Evolutionary conservation across 2,888 invertebrate genomes (phyloP).

Genomic region (Orchesella flavescens): DNA sequence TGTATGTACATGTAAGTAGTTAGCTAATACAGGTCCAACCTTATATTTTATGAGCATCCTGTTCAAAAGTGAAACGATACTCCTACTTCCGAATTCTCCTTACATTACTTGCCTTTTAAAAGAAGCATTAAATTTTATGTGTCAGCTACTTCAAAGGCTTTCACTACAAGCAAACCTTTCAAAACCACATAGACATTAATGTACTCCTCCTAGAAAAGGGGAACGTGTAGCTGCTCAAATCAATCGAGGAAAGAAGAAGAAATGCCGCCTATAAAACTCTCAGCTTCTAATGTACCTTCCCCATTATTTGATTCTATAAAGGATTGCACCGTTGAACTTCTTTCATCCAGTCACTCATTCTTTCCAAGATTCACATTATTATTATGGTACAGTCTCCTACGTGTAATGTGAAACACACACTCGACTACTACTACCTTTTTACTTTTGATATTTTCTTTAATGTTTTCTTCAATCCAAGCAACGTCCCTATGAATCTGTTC

Average conservation of each 20-base stretch:
- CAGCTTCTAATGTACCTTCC: not conserved
- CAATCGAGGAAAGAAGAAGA: constrained; percentile 28
- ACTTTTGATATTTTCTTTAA: no score
- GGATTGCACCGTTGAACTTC: no score
- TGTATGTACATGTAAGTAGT: no score
- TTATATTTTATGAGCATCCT: constrained; percentile 2
- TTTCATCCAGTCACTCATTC: no score
- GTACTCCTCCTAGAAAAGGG: constrained; percentile 29
- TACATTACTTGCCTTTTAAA: constrained; percentile 19
- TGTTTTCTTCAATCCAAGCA: no score
- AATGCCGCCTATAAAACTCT: constrained; percentile 1
- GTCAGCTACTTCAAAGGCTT: constrained; percentile 49
- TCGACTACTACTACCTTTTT: no score
- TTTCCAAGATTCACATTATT: no score
- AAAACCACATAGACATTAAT: constrained; percentile 36
- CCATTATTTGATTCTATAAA: no score
- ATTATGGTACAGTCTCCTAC: no score
- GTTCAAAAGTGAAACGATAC: not conserved
- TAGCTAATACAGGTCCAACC: not conserved
- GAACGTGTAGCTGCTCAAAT: constrained; percentile 20
- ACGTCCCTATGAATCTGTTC: no score
- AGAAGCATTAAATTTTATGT: constrained; percentile 51
- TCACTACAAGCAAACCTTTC: constrained; percentile 13
- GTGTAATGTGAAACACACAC: no score
- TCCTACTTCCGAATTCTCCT: constrained; percentile 12